Evolutionary conservation across 2,797 vertebrate genomes (phyloP), one percentile per base, ranked within the genome.

Genomic region (Vipera latastei): DNA sequence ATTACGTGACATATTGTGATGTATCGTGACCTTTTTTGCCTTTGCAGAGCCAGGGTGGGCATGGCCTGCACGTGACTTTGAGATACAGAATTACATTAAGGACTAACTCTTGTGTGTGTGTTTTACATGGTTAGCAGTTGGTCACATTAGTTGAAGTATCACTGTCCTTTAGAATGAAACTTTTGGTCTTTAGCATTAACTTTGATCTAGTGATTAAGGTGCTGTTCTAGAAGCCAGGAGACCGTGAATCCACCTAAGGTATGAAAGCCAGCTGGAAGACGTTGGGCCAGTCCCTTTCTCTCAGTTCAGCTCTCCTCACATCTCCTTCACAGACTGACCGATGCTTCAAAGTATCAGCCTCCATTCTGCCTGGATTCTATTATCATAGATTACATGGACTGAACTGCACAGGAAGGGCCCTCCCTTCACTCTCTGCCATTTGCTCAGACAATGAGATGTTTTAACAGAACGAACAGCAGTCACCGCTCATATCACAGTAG

Each of bases 391-490:
- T 0, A 0, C 5, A 0, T 0, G 2, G 51, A 0, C 0, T 90
- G 69, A 73, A 25, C 51, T 90, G 87, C 86, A 63, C 65, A 59
- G 4, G 44, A 94, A 89, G 44, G 69, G 20, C 90, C n/a, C 65
- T 86, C 91, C 28, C 4, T 87, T 93, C 93, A 38, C 89, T 69
- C 86, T 86, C 25, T 88, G 53, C 48, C 25, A 59, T 92, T 95
- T 96, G 88, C 91, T 93, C 89, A 13, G 0, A 88, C 93, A 95
- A 95, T 89, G 59, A 0, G 2, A 78, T 25, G 0, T 0, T 91
- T 61, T 73, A 94, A 83, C 89, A 92, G 93, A 94, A 95, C 20
- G 9, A 94, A 55, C 83, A 94, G 93, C 61, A 91, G 94, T 93
- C 92, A 57, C n/a, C 93, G 73, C 90, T 69, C n/a, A 38, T 89